Conservation (phyloP, 2,888 invertebrate species). For the Ernsta delagoae region DNA sequence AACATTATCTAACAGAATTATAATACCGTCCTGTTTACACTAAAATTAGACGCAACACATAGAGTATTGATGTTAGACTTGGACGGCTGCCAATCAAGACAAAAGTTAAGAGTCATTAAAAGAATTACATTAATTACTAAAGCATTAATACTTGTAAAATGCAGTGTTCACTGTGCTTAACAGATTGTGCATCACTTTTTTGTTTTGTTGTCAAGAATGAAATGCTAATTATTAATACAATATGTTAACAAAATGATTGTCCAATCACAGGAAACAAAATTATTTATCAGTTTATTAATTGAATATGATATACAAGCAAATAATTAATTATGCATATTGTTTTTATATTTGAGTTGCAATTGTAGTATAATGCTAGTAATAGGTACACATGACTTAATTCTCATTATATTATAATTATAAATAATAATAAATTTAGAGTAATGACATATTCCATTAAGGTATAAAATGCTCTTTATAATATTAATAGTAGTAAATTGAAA, state of each 20-base stretch:
- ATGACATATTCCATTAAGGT: conserved; percentile 53
- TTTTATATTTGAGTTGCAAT: conserved; percentile 10
- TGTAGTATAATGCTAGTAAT: conserved; percentile 48
- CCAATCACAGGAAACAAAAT: conserved; percentile 1
- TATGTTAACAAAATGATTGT: neutral
- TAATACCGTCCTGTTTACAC: conserved; percentile 19
- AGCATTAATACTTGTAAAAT: conserved; percentile 36
- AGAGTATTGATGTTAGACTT: conserved; percentile 40
- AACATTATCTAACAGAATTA: conserved; percentile 10
- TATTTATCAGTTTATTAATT: neutral
- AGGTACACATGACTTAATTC: conserved; percentile 53
- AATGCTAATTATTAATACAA: conserved; percentile 6
- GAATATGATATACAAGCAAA: conserved; percentile 18
- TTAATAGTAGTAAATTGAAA: conserved; percentile 52
- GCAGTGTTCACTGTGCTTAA: conserved; percentile 55
- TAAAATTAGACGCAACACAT: conserved; percentile 21
- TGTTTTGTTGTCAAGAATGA: conserved; percentile 42
- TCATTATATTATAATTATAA: conserved; percentile 44
- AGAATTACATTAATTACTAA: conserved; percentile 19
- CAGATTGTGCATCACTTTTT: conserved; percentile 63
- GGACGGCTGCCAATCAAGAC: conserved; percentile 50
- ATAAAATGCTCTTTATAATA: conserved; percentile 57
- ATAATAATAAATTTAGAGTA: conserved; percentile 54
- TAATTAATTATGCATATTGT: conserved; percentile 46
- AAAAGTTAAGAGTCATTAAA: conserved; percentile 42